A percentile compares a stretch with the other conserved stretches of the same genome.
Evolutionary conservation across 2,797 vertebrate species (phyloP).

Genomic region (Falco naumanni): DNA sequence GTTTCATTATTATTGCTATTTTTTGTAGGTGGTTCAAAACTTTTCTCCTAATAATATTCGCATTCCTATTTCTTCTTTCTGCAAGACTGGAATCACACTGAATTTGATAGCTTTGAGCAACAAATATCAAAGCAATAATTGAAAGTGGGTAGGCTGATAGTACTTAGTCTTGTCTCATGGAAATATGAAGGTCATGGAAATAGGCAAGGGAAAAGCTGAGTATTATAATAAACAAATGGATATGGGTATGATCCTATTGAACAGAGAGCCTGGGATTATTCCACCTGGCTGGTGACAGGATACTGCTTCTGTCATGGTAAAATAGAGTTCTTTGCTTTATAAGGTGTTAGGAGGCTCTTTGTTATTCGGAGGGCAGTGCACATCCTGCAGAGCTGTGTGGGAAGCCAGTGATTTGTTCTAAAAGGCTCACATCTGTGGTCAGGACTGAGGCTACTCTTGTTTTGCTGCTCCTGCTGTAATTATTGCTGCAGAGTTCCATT

Average conservation of each 20-base stretch:
- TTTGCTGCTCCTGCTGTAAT: not conserved
- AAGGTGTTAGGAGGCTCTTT: not conserved
- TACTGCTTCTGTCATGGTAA: not conserved
- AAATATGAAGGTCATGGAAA: not conserved
- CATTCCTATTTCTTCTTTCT: not conserved
- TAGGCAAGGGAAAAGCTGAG: not conserved
- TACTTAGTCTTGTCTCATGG: not conserved
- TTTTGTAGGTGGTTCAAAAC: not conserved
- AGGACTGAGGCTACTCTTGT: not conserved
- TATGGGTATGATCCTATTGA: not conserved
- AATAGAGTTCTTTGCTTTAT: not conserved
- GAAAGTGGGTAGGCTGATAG: not conserved
- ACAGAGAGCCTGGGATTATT: not conserved
- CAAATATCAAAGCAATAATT: not conserved
- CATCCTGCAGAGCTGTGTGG: not conserved
- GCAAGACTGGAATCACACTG: not conserved
- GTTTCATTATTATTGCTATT: not conserved
- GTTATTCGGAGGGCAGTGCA: not conserved
- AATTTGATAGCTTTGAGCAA: slow-evolving; percentile 9
- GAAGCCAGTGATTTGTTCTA: not conserved
- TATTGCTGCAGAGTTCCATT: not conserved
- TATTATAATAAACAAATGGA: not conserved
- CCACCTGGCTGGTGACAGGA: not conserved
- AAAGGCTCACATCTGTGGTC: not conserved
- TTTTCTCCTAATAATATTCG: not conserved